Evolutionary conservation across 2,113 vertebrate genomes (phyloP).

Genomic region (Lipotes vexillifer): DNA sequence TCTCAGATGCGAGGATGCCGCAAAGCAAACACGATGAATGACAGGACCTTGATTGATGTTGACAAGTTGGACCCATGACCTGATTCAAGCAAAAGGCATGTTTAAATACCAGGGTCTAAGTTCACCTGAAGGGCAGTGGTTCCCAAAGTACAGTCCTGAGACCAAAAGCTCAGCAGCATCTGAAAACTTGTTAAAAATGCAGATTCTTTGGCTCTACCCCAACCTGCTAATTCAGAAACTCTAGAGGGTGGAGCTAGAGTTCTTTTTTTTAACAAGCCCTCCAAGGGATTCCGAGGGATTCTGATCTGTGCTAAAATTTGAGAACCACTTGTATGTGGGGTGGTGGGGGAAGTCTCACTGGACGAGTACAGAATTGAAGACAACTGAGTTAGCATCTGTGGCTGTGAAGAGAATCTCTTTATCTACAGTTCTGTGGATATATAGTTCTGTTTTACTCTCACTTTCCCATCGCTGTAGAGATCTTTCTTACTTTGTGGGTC

Average conservation of each 20-base stretch:
- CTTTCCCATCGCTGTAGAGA: background rate
- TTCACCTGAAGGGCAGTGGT: background rate
- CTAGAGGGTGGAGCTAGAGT: background rate
- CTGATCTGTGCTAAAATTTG: background rate
- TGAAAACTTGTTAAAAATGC: background rate
- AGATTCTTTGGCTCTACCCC: background rate
- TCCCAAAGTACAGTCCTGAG: background rate
- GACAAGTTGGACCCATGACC: background rate
- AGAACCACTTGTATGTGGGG: background rate
- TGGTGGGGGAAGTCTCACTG: background rate
- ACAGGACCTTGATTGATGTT: background rate
- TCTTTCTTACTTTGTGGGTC: background rate
- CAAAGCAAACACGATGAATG: background rate
- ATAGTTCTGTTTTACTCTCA: background rate
- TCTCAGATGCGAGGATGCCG: background rate
- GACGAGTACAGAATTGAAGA: background rate
- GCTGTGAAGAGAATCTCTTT: background rate
- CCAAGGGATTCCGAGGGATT: background rate
- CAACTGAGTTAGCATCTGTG: background rate
- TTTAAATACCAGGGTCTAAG: background rate
- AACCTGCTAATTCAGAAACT: background rate
- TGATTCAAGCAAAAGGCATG: background rate
- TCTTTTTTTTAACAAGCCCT: background rate
- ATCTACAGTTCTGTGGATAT: background rate
- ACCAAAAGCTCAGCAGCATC: background rate